A percentile compares a stretch with the other conserved stretches of the same genome.
These are phyloP conservation scores for Chromobotia macracanthus DNA, from an alignment of 2,797 vertebrate species.

Conservation along the genomic window DNA sequence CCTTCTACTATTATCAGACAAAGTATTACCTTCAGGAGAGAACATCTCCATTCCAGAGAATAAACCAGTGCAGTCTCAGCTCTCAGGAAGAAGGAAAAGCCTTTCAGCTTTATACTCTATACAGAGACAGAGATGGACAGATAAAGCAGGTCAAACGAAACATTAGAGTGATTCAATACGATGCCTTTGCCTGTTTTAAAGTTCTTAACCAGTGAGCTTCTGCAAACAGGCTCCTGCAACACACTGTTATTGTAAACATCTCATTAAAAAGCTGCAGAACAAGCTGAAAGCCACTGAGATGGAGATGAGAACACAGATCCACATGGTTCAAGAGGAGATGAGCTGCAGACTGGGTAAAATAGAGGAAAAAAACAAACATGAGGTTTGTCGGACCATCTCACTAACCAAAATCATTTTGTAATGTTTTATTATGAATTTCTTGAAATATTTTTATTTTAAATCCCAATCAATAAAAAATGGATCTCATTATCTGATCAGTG, in stretches of 20 bases:
- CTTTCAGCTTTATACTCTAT: conserved; percentile 88
- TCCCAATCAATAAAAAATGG: too few species aligned
- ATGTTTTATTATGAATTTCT: not conserved
- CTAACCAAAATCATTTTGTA: not conserved
- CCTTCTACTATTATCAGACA: not conserved
- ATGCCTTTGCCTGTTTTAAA: conserved; percentile 28
- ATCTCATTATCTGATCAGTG: not conserved
- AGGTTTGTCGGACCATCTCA: conserved; percentile 70
- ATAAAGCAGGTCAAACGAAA: conserved; percentile 83
- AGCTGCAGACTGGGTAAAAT: conserved; percentile 81
- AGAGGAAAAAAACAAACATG: conserved; percentile 83
- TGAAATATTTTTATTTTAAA: too few species aligned
- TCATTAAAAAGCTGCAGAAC: conserved; percentile 85
- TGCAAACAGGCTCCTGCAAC: conserved; percentile 79
- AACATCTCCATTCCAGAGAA: conserved; percentile 54
- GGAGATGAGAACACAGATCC: conserved; percentile 86
- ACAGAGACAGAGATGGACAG: conserved; percentile 83
- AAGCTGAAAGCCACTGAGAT: conserved; percentile 84
- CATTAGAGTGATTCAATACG: conserved; percentile 6
- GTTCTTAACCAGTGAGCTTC: conserved; percentile 13
- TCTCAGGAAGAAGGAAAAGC: conserved; percentile 67
- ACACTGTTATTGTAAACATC: conserved; percentile 85
- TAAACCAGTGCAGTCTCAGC: conserved; percentile 68
- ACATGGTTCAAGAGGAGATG: conserved; percentile 84
- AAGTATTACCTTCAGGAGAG: conserved; percentile 25